These are phyloP conservation scores for Alsophila aescularia DNA, from an alignment of 2,888 invertebrate genomes.

Conservation along the genomic window DNA sequence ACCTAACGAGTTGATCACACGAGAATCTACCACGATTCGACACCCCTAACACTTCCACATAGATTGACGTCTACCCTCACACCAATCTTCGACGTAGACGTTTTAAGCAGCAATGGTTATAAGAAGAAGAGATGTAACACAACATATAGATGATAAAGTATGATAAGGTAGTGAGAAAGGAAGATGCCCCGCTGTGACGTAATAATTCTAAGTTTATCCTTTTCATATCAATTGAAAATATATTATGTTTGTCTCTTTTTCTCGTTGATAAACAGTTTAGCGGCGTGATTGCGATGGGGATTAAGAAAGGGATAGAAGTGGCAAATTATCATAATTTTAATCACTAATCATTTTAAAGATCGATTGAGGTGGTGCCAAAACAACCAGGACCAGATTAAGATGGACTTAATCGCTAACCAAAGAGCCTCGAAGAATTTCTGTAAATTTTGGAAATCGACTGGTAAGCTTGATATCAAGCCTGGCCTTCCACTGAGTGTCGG, in stretches of 20 bases:
- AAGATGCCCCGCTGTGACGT: conserved; percentile 81
- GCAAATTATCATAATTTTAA: not conserved
- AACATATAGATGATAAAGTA: conserved; percentile 40
- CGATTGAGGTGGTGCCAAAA: too few species aligned
- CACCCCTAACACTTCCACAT: conserved; percentile 24
- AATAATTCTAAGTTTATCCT: conserved; percentile 78
- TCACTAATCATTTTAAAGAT: too few species aligned
- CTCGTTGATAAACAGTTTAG: conserved; percentile 77
- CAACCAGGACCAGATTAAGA: too few species aligned
- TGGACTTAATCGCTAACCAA: too few species aligned
- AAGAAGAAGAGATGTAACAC: conserved; percentile 4
- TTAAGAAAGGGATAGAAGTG: conserved; percentile 50
- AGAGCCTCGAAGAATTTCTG: too few species aligned
- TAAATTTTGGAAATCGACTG: too few species aligned
- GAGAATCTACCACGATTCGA: conserved; percentile 23
- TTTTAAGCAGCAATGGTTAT: conserved; percentile 39
- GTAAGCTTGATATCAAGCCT: too few species aligned
- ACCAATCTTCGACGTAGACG: not conserved
- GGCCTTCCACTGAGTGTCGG: too few species aligned
- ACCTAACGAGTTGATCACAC: conserved; percentile 72
- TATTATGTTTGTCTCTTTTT: conserved; percentile 73
- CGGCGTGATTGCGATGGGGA: conserved; percentile 65
- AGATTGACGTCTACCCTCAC: conserved; percentile 44
- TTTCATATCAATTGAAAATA: conserved; percentile 74
- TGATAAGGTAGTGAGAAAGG: conserved; percentile 58